Conservation (phyloP, 1,140 invertebrate species). For the Drosophila biarmipes region DNA sequence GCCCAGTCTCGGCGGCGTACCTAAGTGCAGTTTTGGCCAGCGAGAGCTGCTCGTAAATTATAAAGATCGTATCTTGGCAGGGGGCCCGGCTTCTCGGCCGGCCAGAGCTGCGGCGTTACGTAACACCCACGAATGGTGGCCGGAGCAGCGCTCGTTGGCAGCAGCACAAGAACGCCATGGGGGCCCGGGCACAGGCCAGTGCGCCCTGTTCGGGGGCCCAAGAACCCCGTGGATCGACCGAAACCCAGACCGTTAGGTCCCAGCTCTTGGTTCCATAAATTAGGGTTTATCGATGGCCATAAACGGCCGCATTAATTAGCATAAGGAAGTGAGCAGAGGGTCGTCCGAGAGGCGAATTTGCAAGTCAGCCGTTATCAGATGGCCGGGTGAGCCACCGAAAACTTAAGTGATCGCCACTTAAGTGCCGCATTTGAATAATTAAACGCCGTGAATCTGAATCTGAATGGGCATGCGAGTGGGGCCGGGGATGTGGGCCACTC, state of each 20-base stretch:
- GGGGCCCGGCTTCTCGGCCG: constrained; percentile 4
- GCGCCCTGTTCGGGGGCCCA: not conserved
- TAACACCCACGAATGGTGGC: constrained; percentile 10
- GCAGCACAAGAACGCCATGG: not conserved
- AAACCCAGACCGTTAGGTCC: not conserved
- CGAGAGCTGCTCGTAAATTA: constrained; percentile 24
- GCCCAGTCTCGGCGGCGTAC: constrained; percentile 3
- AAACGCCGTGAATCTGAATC: not conserved
- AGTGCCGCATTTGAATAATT: constrained; percentile 12
- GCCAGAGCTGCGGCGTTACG: constrained; percentile 13
- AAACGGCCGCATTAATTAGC: constrained; percentile 29
- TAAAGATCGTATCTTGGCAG: constrained; percentile 27
- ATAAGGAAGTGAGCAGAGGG: constrained; percentile 39
- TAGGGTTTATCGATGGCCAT: constrained; percentile 15
- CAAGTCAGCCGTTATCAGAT: constrained; percentile 19
- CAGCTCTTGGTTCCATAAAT: not conserved
- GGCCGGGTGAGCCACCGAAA: constrained; percentile 2
- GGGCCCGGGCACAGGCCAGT: not conserved
- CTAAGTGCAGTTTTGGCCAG: constrained; percentile 14
- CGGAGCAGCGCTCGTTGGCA: not conserved
- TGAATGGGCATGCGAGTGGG: too few relatives aligned
- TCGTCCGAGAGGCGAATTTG: constrained; percentile 18
- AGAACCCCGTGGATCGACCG: not conserved
- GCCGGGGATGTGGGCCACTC: constrained; percentile 4
- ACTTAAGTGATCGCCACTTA: constrained; percentile 5